These are phyloP conservation scores for Cynodonichthys magdalenae DNA, from an alignment of 2,797 vertebrate species.

Conservation along the genomic window DNA sequence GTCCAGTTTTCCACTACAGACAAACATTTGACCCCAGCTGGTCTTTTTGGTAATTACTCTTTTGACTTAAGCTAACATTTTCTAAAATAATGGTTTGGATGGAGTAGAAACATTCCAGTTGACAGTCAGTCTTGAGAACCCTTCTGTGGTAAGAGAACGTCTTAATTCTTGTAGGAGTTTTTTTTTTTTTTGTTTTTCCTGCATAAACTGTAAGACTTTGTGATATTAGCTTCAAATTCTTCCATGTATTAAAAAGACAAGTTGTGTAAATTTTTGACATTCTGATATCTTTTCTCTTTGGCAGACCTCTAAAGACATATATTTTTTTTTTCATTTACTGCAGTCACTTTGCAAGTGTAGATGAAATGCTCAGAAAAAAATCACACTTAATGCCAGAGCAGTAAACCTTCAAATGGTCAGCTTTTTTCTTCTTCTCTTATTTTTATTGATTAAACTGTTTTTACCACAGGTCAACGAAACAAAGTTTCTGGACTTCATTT, in stretches of 20 bases:
- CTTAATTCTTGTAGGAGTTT: too few species aligned
- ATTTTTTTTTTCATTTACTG: background rate
- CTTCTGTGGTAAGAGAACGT: background rate
- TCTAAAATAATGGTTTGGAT: background rate
- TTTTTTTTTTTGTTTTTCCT: too few species aligned
- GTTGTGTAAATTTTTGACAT: too few species aligned
- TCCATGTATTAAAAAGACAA: too few species aligned
- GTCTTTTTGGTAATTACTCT: too few species aligned
- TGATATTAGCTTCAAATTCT: too few species aligned
- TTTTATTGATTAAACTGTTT: background rate
- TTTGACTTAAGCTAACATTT: too few species aligned
- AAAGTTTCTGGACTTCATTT: background rate
- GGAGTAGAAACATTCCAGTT: slow-evolving; percentile 21
- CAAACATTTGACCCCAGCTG: too few species aligned
- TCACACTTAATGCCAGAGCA: background rate
- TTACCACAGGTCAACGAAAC: too few species aligned
- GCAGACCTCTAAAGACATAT: background rate
- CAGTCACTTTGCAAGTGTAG: background rate
- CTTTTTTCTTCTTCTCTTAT: too few species aligned
- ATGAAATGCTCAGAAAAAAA: background rate
- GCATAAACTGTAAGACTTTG: too few species aligned
- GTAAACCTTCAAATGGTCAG: background rate
- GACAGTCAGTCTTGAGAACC: slow-evolving; percentile 4
- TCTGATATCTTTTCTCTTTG: too few species aligned
- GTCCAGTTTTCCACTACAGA: background rate